Evolutionary conservation across 2,113 vertebrate genomes (phyloP).

Genomic region (Anhinga anhinga): DNA sequence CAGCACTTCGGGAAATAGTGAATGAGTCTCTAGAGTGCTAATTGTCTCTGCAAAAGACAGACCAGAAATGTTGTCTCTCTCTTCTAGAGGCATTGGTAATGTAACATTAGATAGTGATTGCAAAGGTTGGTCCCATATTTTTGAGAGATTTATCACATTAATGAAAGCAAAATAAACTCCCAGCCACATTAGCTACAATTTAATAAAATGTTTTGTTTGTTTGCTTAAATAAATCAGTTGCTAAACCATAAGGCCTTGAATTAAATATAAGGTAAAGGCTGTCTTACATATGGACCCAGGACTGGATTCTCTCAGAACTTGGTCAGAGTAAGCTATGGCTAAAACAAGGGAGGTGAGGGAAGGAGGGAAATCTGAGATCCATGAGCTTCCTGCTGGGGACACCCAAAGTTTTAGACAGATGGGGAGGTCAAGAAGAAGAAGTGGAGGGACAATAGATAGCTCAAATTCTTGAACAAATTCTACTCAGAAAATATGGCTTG

Average conservation of each 20-base stretch:
- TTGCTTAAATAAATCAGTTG: background rate
- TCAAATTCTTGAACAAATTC: background rate
- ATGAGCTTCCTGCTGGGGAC: background rate
- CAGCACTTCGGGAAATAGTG: background rate
- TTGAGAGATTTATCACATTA: background rate
- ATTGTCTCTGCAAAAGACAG: background rate
- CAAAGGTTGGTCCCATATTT: background rate
- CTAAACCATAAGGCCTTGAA: background rate
- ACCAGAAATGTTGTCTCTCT: background rate
- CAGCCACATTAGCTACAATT: background rate
- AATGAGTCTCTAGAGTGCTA: background rate
- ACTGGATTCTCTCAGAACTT: background rate
- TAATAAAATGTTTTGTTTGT: background rate
- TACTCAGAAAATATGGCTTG: background rate
- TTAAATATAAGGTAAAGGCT: background rate
- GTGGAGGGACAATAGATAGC: background rate
- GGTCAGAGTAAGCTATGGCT: background rate
- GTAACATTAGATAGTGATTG: background rate
- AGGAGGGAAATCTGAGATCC: background rate
- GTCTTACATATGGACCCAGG: background rate
- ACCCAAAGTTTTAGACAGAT: background rate
- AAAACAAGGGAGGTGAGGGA: background rate
- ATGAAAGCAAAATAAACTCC: background rate
- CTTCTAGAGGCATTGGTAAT: background rate
- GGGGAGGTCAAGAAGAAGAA: background rate